A percentile compares a stretch with the other conserved stretches of the same genome.
Evolutionary conservation across 2,113 vertebrate genomes (phyloP).

Genomic region (Tichodroma muraria): DNA sequence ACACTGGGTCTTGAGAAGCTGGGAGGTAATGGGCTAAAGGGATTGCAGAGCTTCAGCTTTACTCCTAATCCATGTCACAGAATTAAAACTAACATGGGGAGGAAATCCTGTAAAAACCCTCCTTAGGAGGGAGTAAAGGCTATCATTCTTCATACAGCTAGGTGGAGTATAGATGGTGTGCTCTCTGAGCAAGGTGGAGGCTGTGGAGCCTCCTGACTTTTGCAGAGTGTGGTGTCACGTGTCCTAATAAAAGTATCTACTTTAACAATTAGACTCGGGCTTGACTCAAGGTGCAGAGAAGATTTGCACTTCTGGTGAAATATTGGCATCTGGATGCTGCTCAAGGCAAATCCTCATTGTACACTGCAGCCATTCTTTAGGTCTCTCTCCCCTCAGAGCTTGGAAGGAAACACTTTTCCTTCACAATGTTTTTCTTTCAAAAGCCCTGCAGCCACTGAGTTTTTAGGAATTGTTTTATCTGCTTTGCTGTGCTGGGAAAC

Average conservation of each 20-base stretch:
- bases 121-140: background rate
- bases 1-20: background rate
- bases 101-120: background rate
- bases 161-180: background rate
- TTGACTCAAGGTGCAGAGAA: background rate
- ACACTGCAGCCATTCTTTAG: background rate
- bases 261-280: background rate
- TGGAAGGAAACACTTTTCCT: background rate
- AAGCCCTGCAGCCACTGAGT: background rate
- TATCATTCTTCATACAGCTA: background rate
- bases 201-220: fast-evolving
- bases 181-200: background rate
- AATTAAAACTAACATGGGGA: background rate
- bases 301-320: background rate
- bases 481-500: background rate
- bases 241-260: background rate
- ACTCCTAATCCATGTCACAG: background rate
- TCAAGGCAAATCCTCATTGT: background rate
- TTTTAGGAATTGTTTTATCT: background rate
- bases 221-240: background rate
- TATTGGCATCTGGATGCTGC: background rate
- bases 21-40: background rate
- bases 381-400: background rate
- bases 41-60: background rate
- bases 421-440: background rate